These are phyloP conservation scores for Orestias chungarensis DNA, from an alignment of 2,797 vertebrate species.

Conservation along the genomic window DNA sequence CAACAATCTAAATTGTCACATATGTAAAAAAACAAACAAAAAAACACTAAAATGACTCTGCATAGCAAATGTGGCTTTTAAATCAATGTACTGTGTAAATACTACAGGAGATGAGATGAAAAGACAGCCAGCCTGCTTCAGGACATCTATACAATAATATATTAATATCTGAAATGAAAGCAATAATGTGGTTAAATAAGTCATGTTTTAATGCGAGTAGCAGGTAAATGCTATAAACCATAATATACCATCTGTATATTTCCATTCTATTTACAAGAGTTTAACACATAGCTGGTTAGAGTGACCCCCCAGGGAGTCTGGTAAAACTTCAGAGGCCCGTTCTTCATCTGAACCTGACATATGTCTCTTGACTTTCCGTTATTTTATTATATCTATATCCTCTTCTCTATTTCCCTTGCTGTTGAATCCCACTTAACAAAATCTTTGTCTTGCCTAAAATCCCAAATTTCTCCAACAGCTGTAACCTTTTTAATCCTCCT, in stretches of 20 bases:
- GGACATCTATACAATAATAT: conserved; percentile 79
- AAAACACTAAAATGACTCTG: conserved; percentile 57
- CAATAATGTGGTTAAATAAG: conserved; percentile 82
- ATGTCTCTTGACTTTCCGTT: conserved; percentile 49
- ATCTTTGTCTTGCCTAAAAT: conserved; percentile 58
- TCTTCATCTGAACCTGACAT: conserved; percentile 57
- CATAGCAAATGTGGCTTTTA: conserved; percentile 72
- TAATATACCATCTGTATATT: conserved; percentile 79
- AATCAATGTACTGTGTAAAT: conserved; percentile 75
- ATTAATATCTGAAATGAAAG: conserved; percentile 81
- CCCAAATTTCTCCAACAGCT: conserved; percentile 53
- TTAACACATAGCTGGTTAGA: conserved; percentile 77
- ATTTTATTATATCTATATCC: conserved; percentile 56
- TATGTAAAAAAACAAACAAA: conserved; percentile 36
- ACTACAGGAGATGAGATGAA: conserved; percentile 71
- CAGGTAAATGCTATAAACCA: conserved; percentile 81
- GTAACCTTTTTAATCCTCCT: conserved; percentile 48
- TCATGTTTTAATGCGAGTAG: conserved; percentile 78
- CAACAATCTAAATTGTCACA: conserved; percentile 58
- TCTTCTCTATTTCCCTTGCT: conserved; percentile 35
- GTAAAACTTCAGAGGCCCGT: conserved; percentile 57
- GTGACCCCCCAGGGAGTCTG: conserved; percentile 67
- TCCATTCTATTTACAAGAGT: conserved; percentile 79
- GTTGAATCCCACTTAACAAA: conserved; percentile 61
- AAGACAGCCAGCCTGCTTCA: conserved; percentile 73